Evolutionary conservation across 2,888 invertebrate species (phyloP), one percentile per base, ranked within the genome.

Genomic region (Tryphoninae sp.): DNA sequence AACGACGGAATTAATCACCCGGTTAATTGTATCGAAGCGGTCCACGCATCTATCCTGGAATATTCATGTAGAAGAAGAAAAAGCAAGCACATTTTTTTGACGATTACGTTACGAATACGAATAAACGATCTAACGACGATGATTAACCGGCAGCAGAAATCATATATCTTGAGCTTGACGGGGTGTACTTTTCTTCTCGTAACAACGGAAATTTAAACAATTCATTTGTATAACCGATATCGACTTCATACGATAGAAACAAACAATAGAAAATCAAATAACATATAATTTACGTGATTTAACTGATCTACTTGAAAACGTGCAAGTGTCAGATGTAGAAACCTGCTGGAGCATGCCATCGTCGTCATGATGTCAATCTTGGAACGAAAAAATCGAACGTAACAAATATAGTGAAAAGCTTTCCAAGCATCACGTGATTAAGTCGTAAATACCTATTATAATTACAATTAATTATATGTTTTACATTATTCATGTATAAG

Each of bases 381-480:
- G 59, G 65, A 74, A 62, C 72, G 40, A 62, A 77, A 22, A 77
- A 80, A 78, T 80, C 53, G 81, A 83, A 83, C 73, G 71, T 82
- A 84, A 83, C 79, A 83, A 85, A 79, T 71, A 80, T 80, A 80
- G 82, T 83, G 79, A 82, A 83, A 85, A 83, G 83, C 84, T 84
- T 83, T 83, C 78, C 85, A 85, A 82, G 82, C 84, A 85, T 84
- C 84, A 83, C 85, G 82, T 77, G 69, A 85, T 85, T 82, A 76
- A 84, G 72, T 85, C 73, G 80, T 83, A 82, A 79, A 85, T 85
- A 82, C 78, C 81, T 85, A 83, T 82, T 72, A 79, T 75, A 74
- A 83, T 84, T 84, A 75, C 77, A 81, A 64, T 79, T 72, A 76
- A 65, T 78, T 58, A 64, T 73, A 78, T 40, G 62, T 75, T 80